Percentiles rank a stretch among this genome's conserved stretches.
Evolutionary conservation across 1,140 invertebrate species (phyloP).

Genomic region (Antheraea pernyi): DNA sequence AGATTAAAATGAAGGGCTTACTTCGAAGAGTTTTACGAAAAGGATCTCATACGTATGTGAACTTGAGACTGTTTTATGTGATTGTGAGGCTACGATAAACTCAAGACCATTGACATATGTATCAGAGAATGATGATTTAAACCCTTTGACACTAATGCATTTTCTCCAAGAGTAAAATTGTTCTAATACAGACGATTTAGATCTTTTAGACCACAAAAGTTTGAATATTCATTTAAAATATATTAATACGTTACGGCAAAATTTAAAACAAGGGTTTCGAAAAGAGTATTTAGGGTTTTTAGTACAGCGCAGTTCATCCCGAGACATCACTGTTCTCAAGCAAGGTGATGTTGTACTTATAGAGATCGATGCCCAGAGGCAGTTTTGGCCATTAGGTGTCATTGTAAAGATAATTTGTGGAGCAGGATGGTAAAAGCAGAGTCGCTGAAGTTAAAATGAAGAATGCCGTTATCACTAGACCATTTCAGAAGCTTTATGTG

Average conservation of each 20-base stretch:
- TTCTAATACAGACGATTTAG: constrained; percentile 1
- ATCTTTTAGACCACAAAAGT: constrained; percentile 6
- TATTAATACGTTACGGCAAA: constrained; percentile 11
- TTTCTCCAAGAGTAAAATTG: constrained; percentile 13
- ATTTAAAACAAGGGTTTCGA: constrained; percentile 18
- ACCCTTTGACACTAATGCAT: constrained; percentile 13
- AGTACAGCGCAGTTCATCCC: constrained; percentile 5
- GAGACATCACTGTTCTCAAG: background rate
- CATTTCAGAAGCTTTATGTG: background rate
- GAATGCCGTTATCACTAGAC: constrained; percentile 5
- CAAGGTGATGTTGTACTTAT: constrained; percentile 16
- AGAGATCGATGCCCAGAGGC: constrained; percentile 9
- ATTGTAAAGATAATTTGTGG: constrained; percentile 6
- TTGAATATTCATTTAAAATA: constrained; percentile 11
- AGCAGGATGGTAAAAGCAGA: constrained; percentile 11
- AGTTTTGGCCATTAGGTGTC: constrained; percentile 16
- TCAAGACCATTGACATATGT: constrained; percentile 18
- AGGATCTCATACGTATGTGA: constrained; percentile 8
- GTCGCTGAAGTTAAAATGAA: constrained; percentile 10
- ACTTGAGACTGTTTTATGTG: constrained; percentile 17
- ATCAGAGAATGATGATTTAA: constrained; percentile 7
- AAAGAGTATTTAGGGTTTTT: constrained; percentile 14
- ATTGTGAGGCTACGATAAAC: constrained; percentile 19
- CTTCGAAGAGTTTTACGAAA: too few relatives aligned
- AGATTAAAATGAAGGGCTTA: constrained; percentile 18